phyloP scores from a whole-genome alignment of 2,888 invertebrate species.

The Lymantria monacha region DNA sequence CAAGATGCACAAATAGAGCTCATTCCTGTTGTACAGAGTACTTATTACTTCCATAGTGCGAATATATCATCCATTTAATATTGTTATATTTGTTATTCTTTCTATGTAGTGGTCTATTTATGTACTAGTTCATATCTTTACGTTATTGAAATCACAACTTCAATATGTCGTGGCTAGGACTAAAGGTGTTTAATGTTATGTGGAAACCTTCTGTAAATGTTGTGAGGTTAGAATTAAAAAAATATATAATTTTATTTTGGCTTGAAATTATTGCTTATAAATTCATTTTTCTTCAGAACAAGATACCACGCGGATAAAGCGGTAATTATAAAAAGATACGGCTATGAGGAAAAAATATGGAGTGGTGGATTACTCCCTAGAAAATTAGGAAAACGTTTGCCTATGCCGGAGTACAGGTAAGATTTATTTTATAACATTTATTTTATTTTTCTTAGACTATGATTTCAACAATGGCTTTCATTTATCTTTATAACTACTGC shows the following conservation, averaged over 20 bases:
- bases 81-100: too few species aligned
- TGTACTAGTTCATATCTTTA: too few species aligned
- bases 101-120: too few species aligned
- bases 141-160: not conserved
- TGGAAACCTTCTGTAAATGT: slow-evolving; percentile 65
- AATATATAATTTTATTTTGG: not conserved
- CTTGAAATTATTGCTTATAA: not conserved
- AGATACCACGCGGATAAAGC: slow-evolving; percentile 85
- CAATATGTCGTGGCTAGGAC: slow-evolving; percentile 60
- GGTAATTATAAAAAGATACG: slow-evolving; percentile 85
- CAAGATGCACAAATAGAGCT: too few species aligned
- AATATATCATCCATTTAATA: too few species aligned
- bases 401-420: slow-evolving; percentile 86
- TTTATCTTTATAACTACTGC: too few species aligned
- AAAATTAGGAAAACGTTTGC: slow-evolving; percentile 74
- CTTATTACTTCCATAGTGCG: too few species aligned
- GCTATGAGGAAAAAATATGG: slow-evolving; percentile 86
- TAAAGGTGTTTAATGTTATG: slow-evolving; percentile 54
- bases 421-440: not conserved
- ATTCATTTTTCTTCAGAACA: slow-evolving; percentile 48
- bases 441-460: too few species aligned
- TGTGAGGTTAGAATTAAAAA: slow-evolving; percentile 57
- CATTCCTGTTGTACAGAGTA: too few species aligned
- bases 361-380: slow-evolving; percentile 88
- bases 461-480: too few species aligned